These are phyloP conservation scores for Dicranocentrus wangi DNA, from an alignment of 2,888 invertebrate genomes.

Conservation along the genomic window DNA sequence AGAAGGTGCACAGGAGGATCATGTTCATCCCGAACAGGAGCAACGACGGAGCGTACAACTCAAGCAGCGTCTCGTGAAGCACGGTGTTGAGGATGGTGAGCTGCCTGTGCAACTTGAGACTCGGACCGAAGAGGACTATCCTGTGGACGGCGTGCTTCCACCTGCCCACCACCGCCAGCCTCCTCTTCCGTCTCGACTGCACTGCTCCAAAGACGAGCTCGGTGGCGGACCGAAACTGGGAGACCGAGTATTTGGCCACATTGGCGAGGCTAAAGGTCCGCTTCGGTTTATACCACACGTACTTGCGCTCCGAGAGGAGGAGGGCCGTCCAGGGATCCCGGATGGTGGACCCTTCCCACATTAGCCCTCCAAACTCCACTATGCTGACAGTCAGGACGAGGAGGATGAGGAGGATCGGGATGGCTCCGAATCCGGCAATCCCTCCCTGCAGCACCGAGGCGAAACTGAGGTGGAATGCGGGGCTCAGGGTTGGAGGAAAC, in stretches of 20 bases:
- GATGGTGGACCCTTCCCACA: conserved; percentile 3
- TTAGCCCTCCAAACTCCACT: conserved; percentile 3
- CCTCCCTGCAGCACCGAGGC: neutral
- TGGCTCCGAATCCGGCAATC: conserved; percentile 25
- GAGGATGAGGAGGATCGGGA: conserved; percentile 9
- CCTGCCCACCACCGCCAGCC: too few relatives aligned
- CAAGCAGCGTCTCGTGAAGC: neutral
- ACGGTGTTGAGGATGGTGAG: conserved; percentile 5
- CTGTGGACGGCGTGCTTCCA: neutral
- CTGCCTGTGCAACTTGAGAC: conserved; percentile 9
- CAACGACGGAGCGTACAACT: conserved; percentile 1
- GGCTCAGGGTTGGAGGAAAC: neutral
- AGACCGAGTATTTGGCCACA: too few relatives aligned
- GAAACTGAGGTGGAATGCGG: neutral
- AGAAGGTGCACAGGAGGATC: neutral
- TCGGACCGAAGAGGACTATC: neutral
- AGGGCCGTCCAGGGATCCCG: conserved; percentile 4
- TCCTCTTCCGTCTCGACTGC: too few relatives aligned
- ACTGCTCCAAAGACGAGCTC: too few relatives aligned
- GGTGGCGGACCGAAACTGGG: too few relatives aligned
- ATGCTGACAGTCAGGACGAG: neutral
- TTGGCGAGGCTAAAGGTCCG: too few relatives aligned
- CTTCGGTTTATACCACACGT: too few relatives aligned
- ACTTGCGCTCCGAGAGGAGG: neutral
- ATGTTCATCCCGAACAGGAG: neutral